phyloP scores from a whole-genome alignment of 2,888 invertebrate genomes.

The Harmothoe impar region DNA sequence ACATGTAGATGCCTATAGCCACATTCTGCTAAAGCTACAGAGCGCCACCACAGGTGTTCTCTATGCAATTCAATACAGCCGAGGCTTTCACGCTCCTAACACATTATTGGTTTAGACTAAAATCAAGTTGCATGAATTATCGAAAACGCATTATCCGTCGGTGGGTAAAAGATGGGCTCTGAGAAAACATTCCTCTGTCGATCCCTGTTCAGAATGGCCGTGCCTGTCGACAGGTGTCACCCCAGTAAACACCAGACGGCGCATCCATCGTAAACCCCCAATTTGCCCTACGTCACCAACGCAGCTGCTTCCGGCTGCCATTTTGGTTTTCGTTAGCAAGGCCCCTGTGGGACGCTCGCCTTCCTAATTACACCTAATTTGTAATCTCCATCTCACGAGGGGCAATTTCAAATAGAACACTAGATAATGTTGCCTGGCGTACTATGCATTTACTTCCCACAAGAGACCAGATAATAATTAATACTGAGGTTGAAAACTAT shows the following conservation, averaged over 20 bases:
- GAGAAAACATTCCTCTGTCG: too few relatives aligned
- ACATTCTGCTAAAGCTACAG: too few relatives aligned
- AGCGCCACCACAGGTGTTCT: too few relatives aligned
- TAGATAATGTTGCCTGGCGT: background rate
- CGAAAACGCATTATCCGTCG: background rate
- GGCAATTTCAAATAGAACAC: background rate
- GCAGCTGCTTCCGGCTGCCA: constrained; percentile 4
- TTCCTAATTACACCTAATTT: background rate
- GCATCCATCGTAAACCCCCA: background rate
- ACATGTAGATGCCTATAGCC: too few relatives aligned
- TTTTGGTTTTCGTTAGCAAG: background rate
- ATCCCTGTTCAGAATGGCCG: too few relatives aligned
- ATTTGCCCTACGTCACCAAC: background rate
- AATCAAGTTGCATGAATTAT: background rate
- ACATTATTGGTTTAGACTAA: background rate
- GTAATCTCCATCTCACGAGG: background rate
- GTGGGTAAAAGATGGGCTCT: background rate
- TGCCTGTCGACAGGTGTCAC: background rate
- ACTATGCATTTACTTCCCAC: background rate
- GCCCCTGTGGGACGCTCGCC: background rate
- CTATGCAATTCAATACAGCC: too few relatives aligned
- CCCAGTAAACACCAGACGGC: background rate
- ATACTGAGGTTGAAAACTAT: background rate
- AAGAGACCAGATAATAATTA: background rate
- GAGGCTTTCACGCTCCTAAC: too few relatives aligned